Evolutionary conservation across 2,888 invertebrate genomes (phyloP), one percentile per base, ranked within the genome.

Genomic region (Leptopterna dolabrata): DNA sequence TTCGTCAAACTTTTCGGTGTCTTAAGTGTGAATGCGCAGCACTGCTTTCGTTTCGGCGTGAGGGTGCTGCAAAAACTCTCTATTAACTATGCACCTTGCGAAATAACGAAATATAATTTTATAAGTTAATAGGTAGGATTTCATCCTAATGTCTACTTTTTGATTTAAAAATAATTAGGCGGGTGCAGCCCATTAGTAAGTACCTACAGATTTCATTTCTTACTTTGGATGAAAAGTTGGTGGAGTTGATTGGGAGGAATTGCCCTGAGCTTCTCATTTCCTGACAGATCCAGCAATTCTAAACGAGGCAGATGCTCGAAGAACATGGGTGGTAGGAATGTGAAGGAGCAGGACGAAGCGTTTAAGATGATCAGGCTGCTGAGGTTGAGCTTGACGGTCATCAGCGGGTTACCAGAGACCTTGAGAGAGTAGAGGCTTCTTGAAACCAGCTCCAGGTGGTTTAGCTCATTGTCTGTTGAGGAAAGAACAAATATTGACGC

Each of bases 271-370:
- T 43, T 70, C 51, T 55, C 81, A 24, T 86, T 86, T 16, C 78
- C 78, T 1, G 76, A 45, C 11, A 76, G n/a, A 41, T 55, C 55
- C n/a, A 86, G 78, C n/a, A 41, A 27, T 29, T 55, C 63, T 19
- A 86, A 41, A 16, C 24, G 27, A 16, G 76, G 76, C 7, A 86
- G 55, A 4, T 19, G 51, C 41, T 76, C 76, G 55, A 86, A 86
- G 43, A 86, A 86, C 7, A 36, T 51, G 4, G 70, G 43, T 11
- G 70, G 70, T 11, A 86, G 27, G 63, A 78, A 86, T 9, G 24
- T 36, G 36, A 86, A 14, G 16, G 86, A 76, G 29, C 86, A 86
- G 55, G 41, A 19, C 1, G 86, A 86, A 16, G 78, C 78, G 86
- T 86, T 73, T 4, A 86, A 51, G 13, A 27, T 24, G n/a, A 19